Percentiles rank a stretch among this genome's conserved stretches.
These are phyloP conservation scores for Gobio occitaniae DNA, from an alignment of 2,797 vertebrate genomes.

Conservation along the genomic window DNA sequence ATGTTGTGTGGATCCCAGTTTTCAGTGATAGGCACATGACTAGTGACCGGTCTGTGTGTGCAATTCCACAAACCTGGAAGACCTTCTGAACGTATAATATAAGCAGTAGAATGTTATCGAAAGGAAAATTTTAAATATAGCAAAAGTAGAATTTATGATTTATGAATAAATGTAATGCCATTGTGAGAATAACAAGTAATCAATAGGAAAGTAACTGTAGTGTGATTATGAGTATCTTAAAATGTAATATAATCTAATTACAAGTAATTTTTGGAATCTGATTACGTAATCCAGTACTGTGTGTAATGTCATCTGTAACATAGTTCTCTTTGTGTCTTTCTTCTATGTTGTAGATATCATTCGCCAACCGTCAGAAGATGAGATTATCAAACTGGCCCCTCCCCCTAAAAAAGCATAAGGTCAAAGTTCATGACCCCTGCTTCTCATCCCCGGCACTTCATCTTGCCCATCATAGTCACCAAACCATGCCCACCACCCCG, in stretches of 20 bases:
- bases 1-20: too few species aligned
- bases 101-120: too few species aligned
- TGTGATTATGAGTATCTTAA: not conserved
- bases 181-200: too few species aligned
- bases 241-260: not conserved
- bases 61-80: too few species aligned
- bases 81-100: too few species aligned
- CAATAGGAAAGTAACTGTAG: too few species aligned
- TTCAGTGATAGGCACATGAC: too few species aligned
- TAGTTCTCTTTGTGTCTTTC: not conserved
- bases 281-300: not conserved
- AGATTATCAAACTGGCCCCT: conserved; percentile 95
- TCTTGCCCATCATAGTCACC: conserved; percentile 51
- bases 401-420: conserved; percentile 93
- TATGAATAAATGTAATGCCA: not conserved
- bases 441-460: conserved; percentile 69
- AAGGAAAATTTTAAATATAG: too few species aligned
- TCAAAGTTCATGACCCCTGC: conserved; percentile 63
- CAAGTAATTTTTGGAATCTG: too few species aligned
- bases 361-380: conserved; percentile 94
- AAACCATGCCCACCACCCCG: conserved; percentile 52
- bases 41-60: not conserved
- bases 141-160: too few species aligned
- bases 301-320: not conserved
- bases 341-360: conserved; percentile 84